Evolutionary conservation across 2,113 vertebrate genomes (phyloP), one percentile per base, ranked within the genome.

Genomic region (Paedocypris sp.): DNA sequence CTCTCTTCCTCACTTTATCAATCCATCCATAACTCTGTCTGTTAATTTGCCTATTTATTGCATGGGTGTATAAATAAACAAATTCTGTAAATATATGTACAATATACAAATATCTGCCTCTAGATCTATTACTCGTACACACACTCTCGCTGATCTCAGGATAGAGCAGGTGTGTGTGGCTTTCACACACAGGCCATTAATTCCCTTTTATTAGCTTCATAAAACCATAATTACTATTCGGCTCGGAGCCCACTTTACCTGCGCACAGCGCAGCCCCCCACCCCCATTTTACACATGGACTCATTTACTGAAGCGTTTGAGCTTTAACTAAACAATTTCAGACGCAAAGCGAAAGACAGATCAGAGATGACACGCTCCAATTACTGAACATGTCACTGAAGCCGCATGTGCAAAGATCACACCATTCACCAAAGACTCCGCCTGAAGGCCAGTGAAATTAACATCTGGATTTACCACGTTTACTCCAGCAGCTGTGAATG

Each of bases 191-290:
- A 60, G 60, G 23, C 65, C 62, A 62, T 71, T 68, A 62, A 64
- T 72, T 68, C 58, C 52, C 22, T 68, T 65, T 68, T 69, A 72
- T 53, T 59, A 60, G 60, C 70, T 62, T 72, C 66, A 62, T 69
- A 72, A 72, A 72, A 50, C 42, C 29, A 33, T 72, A 66, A 69
- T 72, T 72, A 69, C 70, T 60, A 32, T 23, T 29, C 58, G 46
- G 31, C 45, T 51, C 53, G 45, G 39, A 66, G 32, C 57, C 29
- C 47, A 36, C 23, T 61, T 64, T 22, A 58, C 66, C 50, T 18
- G 58, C 41, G 11, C 57, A 62, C 39, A 39, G 38, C 41, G 52
- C 19, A 35, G 46, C 56, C 42, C 57, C 46, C 15, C 46, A 57
- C 54, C 31, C 26, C 42, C 16, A 13, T 23, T 56, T 19, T 54